Conservation (phyloP, 2,888 invertebrate genomes). For the Leucophora obtusa region DNA sequence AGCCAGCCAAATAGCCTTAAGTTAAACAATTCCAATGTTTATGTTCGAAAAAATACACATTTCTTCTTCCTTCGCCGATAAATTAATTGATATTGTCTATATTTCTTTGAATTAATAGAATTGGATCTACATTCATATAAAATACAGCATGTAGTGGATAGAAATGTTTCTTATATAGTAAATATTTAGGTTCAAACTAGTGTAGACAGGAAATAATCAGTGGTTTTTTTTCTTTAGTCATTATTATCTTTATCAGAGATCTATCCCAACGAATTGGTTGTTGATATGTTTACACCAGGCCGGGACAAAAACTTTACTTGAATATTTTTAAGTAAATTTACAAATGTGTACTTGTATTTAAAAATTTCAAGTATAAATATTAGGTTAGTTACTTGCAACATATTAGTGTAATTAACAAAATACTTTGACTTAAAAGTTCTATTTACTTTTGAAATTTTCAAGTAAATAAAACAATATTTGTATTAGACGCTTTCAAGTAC, state of each 20-base stretch:
- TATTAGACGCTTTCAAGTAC: too few species aligned
- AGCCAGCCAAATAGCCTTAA: neutral
- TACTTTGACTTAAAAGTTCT: too few species aligned
- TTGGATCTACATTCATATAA: neutral
- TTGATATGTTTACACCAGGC: too few species aligned
- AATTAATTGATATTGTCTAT: conserved; percentile 59
- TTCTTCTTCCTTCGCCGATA: conserved; percentile 40
- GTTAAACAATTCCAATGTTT: conserved; percentile 28
- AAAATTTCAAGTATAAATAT: too few species aligned
- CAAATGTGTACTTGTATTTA: too few species aligned
- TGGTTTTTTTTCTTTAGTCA: conserved; percentile 18
- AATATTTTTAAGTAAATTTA: too few species aligned
- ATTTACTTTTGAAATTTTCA: too few species aligned
- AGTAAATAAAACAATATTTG: too few species aligned
- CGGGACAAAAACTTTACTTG: too few species aligned
- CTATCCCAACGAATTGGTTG: conserved; percentile 57
- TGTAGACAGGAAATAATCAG: conserved; percentile 37
- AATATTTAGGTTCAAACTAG: conserved; percentile 23
- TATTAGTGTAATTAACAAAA: too few species aligned
- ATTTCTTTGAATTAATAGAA: conserved; percentile 48
- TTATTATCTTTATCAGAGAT: conserved; percentile 39
- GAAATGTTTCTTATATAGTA: neutral
- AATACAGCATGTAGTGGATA: neutral
- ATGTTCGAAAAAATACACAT: neutral
- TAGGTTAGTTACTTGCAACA: too few species aligned